Evolutionary conservation across 2,113 vertebrate species (phyloP), one percentile per base, ranked within the genome.

Genomic region (Choloepus hoffmanni): DNA sequence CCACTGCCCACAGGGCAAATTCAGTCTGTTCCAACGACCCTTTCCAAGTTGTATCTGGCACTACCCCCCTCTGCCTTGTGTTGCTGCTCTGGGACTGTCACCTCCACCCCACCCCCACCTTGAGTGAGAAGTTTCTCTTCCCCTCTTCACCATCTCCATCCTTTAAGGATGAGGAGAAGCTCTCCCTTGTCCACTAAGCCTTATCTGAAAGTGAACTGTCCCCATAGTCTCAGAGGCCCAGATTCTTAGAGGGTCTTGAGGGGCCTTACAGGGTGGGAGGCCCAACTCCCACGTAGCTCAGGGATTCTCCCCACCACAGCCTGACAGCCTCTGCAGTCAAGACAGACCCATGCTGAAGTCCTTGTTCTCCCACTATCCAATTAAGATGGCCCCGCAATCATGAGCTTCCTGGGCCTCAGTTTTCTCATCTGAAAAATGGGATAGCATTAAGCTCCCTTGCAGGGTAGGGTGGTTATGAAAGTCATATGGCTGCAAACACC

Each of bases 361-460:
- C 62, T 16, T 19, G 26, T 5, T 63, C 23, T 62, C 10, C 26
- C 72, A 77, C n/a, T 11, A 1, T 60, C 72, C 18, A n/a, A 72
- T 19, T 33, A 28, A 92, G 65, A 50, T 85, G 33, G 16, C 70
- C 60, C 18, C 1, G 3, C 36, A 70, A 21, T 36, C 26, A 48
- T 0, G 65, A 43, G 26, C 16, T 62, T 63, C 81, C 53, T 40
- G 19, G 36, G 50, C 24, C 89, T 95, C 74, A 65, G 67, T 45
- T 68, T 62, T 21, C 36, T 84, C 62, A n/a, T 43, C 74, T 73
- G 84, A 45, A 78, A 79, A 85, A 78, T 50, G 68, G 30, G 58
- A n/a, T 3, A 26, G 1, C 21, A 83, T 33, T 7, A 24, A 76
- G 26, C 68, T 24, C 2, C 26, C 24, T 73, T 2, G 0, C 11